These are phyloP conservation scores for Leucania comma DNA, from an alignment of 2,888 invertebrate genomes.

Conservation along the genomic window DNA sequence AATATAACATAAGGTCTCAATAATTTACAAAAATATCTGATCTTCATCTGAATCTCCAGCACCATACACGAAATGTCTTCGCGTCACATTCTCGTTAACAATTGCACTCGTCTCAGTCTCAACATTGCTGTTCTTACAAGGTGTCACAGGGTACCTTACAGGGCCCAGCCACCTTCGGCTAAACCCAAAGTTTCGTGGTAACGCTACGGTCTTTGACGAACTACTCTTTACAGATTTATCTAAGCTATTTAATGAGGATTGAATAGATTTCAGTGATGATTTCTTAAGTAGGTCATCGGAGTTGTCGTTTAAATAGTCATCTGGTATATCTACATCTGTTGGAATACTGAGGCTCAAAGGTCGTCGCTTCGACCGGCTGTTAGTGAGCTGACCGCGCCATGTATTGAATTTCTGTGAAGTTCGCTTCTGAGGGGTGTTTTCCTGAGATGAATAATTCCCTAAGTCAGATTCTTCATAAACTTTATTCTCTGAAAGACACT, in stretches of 20 bases:
- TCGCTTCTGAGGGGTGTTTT: conserved; percentile 82
- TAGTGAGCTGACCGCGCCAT: conserved; percentile 82
- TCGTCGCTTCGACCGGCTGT: conserved; percentile 79
- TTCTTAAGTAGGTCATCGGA: conserved; percentile 76
- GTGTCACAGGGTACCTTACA: conserved; percentile 92
- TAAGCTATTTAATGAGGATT: conserved; percentile 82
- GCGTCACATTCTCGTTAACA: conserved; percentile 79
- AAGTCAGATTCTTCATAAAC: conserved; percentile 81
- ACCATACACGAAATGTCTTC: conserved; percentile 87
- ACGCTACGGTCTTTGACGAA: conserved; percentile 85
- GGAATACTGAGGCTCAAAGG: conserved; percentile 88
- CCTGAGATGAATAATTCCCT: conserved; percentile 81
- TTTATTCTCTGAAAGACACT: conserved; percentile 84
- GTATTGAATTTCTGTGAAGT: conserved; percentile 83
- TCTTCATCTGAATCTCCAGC: conserved; percentile 91
- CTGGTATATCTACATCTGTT: conserved; percentile 80
- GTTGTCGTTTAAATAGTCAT: conserved; percentile 78
- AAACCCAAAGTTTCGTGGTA: conserved; percentile 91
- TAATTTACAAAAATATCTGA: conserved; percentile 91
- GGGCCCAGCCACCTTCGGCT: conserved; percentile 92
- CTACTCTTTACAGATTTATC: conserved; percentile 81
- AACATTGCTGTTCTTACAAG: conserved; percentile 87
- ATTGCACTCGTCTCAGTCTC: conserved; percentile 77
- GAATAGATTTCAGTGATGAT: conserved; percentile 84
- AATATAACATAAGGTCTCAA: conserved; percentile 57